Conservation (phyloP, 1,140 invertebrate genomes). For the Xylocopa sonorina region DNA sequence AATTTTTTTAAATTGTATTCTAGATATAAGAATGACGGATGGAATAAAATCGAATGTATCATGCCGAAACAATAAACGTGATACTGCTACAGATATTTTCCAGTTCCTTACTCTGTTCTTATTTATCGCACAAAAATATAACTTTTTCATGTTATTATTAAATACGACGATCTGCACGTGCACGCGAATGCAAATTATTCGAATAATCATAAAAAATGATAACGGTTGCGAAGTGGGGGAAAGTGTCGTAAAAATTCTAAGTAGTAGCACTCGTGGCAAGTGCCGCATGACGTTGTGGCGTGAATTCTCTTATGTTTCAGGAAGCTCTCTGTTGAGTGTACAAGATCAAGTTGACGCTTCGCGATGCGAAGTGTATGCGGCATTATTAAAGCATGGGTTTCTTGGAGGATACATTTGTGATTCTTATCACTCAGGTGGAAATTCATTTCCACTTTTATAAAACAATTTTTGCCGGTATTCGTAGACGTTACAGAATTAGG, state of each 20-base stretch:
- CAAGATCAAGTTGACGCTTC: slow-evolving; percentile 23
- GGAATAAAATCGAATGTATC: too few species aligned
- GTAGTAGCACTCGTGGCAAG: neutral
- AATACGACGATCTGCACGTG: neutral
- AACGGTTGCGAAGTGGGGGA: neutral
- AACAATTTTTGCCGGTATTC: slow-evolving; percentile 42
- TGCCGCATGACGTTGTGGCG: neutral
- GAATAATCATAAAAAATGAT: neutral
- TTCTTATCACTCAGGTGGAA: slow-evolving; percentile 87
- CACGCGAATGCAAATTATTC: neutral
- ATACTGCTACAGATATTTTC: too few species aligned
- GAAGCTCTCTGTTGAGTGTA: slow-evolving; percentile 10
- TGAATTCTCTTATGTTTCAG: slow-evolving; percentile 12
- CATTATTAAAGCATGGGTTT: slow-evolving; percentile 83
- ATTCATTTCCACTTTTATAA: slow-evolving; percentile 47
- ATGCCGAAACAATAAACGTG: too few species aligned
- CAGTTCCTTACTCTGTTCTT: too few species aligned
- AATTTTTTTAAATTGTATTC: too few species aligned
- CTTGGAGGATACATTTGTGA: slow-evolving; percentile 86
- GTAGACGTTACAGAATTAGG: slow-evolving; percentile 42
- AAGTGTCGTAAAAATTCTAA: neutral
- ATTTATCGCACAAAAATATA: too few species aligned
- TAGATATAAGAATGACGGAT: too few species aligned
- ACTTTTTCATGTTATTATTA: too few species aligned
- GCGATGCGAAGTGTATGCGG: slow-evolving; percentile 57